Evolutionary conservation across 2,113 vertebrate genomes (phyloP).

Genomic region (Brienomyrus longianalis): DNA sequence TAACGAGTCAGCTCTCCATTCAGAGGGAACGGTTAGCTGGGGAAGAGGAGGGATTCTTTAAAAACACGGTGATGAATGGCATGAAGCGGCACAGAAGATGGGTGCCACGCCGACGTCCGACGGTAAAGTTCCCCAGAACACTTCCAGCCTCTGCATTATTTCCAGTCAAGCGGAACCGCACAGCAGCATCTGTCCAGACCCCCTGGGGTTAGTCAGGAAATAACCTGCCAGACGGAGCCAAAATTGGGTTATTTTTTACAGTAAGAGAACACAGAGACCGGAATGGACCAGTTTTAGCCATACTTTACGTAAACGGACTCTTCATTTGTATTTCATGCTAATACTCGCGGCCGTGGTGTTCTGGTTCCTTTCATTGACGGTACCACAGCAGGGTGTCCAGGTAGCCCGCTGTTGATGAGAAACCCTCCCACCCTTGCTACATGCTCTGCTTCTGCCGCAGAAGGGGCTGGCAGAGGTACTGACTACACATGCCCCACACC

Average conservation of each 20-base stretch:
- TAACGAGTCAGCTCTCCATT: constrained; percentile 5
- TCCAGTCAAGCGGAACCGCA: neutral
- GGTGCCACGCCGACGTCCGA: neutral
- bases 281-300: neutral
- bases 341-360: neutral
- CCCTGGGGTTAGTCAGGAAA: constrained; percentile 6
- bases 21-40: neutral
- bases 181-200: neutral
- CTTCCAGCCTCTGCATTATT: neutral
- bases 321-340: neutral
- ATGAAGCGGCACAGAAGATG: neutral
- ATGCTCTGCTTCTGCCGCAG: neutral
- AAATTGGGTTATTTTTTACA: neutral
- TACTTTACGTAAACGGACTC: neutral
- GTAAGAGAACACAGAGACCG: neutral
- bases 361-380: neutral
- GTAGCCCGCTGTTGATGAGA: neutral
- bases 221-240: neutral
- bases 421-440: neutral
- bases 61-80: neutral
- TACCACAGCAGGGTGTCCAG: neutral
- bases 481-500: neutral
- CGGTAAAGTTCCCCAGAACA: neutral
- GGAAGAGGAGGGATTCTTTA: neutral
- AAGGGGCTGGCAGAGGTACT: neutral